A percentile compares a stretch with the other conserved stretches of the same genome.
Evolutionary conservation across 2,888 invertebrate genomes (phyloP).

Genomic region (Platerodrilus igneus): DNA sequence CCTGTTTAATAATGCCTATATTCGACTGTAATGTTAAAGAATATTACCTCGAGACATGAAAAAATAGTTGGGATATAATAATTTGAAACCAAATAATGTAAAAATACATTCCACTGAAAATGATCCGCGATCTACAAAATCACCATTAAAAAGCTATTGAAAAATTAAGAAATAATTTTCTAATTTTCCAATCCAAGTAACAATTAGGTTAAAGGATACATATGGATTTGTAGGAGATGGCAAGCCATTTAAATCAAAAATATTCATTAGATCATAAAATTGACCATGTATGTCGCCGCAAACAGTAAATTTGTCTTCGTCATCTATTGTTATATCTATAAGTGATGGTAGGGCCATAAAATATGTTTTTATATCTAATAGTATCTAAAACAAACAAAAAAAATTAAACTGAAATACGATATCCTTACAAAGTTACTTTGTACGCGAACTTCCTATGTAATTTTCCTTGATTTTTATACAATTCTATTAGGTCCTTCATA

Average conservation of each 20-base stretch:
- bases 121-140: constrained; percentile 98
- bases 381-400: constrained; percentile 64
- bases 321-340: constrained; percentile 83
- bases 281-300: constrained; percentile 99
- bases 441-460: constrained; percentile 96
- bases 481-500: constrained; percentile 82
- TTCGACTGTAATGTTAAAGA: neutral
- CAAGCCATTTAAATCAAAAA: constrained; percentile 93
- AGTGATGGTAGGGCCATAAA: constrained; percentile 82
- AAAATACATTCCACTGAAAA: constrained; percentile 99
- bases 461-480: constrained; percentile 86
- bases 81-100: constrained; percentile 92
- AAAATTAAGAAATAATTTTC: neutral
- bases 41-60: constrained; percentile 91
- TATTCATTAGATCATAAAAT: constrained; percentile 96
- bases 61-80: constrained; percentile 93
- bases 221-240: constrained; percentile 95
- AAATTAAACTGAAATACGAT: constrained; percentile 1
- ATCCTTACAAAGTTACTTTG: constrained; percentile 57
- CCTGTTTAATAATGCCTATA: constrained; percentile 54
- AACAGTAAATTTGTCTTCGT: constrained; percentile 89
- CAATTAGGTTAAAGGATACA: constrained; percentile 57
- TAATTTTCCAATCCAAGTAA: constrained; percentile 4
- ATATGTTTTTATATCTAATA: constrained; percentile 82
- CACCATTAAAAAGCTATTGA: constrained; percentile 87